These are phyloP conservation scores for Procambarus clarkii DNA, from an alignment of 1,140 invertebrate genomes.

Conservation along the genomic window DNA sequence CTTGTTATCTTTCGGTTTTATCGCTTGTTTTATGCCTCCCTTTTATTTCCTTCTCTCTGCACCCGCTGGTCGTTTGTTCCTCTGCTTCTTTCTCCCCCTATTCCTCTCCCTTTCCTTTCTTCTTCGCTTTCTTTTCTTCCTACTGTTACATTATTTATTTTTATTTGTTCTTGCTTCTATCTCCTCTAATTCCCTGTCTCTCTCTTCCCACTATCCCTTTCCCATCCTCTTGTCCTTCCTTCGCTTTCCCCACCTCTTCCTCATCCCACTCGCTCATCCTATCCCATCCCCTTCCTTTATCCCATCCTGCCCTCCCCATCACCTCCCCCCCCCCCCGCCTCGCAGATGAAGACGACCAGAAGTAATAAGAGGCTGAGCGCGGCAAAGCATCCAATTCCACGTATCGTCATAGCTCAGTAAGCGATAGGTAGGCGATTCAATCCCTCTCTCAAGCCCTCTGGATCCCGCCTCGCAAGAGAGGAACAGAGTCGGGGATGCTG, in stretches of 20 bases:
- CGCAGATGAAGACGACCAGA: not conserved
- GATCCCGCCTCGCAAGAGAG: not conserved
- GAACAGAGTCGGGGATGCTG: not conserved
- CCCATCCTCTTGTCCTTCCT: not conserved
- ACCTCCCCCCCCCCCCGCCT: not conserved
- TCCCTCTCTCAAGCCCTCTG: not conserved
- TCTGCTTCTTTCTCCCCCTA: not conserved
- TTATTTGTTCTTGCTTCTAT: not conserved
- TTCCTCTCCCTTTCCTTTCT: not conserved
- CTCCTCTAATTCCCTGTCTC: not conserved
- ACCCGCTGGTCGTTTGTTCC: not conserved
- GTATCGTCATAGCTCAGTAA: not conserved
- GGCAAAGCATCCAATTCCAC: not conserved
- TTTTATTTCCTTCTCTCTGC: no score
- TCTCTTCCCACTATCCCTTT: not conserved
- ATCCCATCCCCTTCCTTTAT: not conserved
- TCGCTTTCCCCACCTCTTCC: not conserved
- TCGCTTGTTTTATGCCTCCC: no score
- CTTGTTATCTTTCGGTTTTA: no score
- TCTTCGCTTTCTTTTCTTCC: not conserved
- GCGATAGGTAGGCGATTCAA: not conserved
- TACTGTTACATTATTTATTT: not conserved
- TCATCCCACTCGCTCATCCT: not conserved
- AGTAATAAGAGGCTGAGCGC: conserved; percentile 4
- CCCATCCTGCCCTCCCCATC: not conserved